phyloP scores from a whole-genome alignment of 1,140 invertebrate genomes.

The Sipha flava region DNA sequence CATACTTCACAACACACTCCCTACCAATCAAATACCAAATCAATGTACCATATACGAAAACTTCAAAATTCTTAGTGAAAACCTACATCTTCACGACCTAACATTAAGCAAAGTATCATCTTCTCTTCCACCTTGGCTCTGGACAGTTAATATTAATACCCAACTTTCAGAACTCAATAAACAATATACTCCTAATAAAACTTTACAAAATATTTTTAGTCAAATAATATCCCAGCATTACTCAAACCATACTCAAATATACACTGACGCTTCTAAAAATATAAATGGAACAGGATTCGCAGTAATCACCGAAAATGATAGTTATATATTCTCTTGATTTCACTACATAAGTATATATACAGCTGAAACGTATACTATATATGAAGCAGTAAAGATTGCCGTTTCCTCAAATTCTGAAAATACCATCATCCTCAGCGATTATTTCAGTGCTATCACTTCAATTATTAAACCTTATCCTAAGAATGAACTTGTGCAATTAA shows the following conservation, averaged over 20 bases:
- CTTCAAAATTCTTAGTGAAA: background rate
- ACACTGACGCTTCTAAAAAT: background rate
- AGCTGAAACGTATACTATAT: background rate
- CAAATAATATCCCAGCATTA: background rate
- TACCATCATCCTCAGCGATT: background rate
- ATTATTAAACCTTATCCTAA: background rate
- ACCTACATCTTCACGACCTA: background rate
- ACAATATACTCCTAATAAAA: background rate
- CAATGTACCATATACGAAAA: background rate
- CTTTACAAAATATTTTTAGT: background rate
- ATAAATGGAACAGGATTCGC: background rate
- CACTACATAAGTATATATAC: background rate
- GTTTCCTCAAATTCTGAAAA: background rate
- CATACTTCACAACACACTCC: background rate
- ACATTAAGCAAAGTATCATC: background rate
- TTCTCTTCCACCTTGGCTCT: background rate
- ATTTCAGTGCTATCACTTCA: background rate
- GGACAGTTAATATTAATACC: background rate
- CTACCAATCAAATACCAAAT: background rate
- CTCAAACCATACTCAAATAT: background rate
- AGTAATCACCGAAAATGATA: background rate
- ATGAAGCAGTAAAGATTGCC: background rate
- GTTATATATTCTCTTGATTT: background rate
- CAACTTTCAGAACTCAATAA: background rate
- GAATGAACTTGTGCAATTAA: background rate